These are phyloP conservation scores for Nannoperca obscura DNA, from an alignment of 2,797 vertebrate species.

Conservation along the genomic window DNA sequence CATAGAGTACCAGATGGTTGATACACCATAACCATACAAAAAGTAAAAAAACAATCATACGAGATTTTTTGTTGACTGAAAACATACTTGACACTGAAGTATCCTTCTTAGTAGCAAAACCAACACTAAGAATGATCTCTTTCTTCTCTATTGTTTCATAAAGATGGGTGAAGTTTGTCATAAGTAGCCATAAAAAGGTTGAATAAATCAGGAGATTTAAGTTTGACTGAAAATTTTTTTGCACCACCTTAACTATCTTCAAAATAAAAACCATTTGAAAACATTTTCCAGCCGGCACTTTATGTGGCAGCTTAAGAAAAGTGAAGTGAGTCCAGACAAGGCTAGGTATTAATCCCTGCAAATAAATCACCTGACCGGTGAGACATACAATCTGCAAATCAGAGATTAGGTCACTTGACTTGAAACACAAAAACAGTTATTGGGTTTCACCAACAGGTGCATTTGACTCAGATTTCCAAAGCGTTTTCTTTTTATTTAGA, in stretches of 20 bases:
- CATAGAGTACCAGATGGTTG: neutral
- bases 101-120: no score
- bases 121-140: no score
- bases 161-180: neutral
- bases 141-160: no score
- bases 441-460: constrained; percentile 80
- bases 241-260: neutral
- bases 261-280: constrained; percentile 6
- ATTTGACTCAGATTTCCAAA: constrained; percentile 65
- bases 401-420: constrained; percentile 60
- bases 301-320: constrained; percentile 40
- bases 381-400: constrained; percentile 58
- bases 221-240: neutral
- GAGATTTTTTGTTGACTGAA: neutral
- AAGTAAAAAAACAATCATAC: neutral
- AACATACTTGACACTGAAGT: neutral
- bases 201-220: neutral
- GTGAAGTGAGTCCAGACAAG: constrained; percentile 49
- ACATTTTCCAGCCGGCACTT: constrained; percentile 20
- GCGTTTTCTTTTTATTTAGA: constrained; percentile 61
- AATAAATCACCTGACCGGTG: constrained; percentile 74
- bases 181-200: neutral
- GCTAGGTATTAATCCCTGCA: constrained; percentile 58
- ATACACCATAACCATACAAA: neutral
- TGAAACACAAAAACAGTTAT: constrained; percentile 54